phyloP scores from a whole-genome alignment of 1,140 invertebrate genomes.

The Cotesia chilonis region DNA sequence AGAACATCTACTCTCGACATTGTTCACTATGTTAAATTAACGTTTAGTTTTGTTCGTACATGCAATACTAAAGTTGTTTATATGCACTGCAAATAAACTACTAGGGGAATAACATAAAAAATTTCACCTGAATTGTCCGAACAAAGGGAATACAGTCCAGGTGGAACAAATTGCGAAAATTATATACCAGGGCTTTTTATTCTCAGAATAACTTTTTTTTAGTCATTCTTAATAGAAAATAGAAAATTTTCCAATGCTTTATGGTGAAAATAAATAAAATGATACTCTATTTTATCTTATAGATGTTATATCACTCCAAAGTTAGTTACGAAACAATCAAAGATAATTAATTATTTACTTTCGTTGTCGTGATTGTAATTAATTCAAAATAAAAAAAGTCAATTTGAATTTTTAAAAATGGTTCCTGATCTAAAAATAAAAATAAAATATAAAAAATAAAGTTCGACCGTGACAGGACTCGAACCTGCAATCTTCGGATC shows the following conservation, averaged over 20 bases:
- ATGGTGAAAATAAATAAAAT: no score
- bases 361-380: no score
- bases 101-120: not conserved
- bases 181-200: slow-evolving; percentile 20
- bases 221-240: not conserved
- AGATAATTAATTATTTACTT: no score
- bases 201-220: slow-evolving; percentile 2
- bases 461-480: slow-evolving; percentile 85
- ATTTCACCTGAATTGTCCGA: slow-evolving; percentile 1
- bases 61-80: slow-evolving; percentile 19
- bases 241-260: not conserved
- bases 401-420: no score
- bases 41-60: not conserved
- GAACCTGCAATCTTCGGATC: slow-evolving; percentile 92
- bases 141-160: slow-evolving; percentile 11
- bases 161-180: slow-evolving; percentile 25
- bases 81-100: slow-evolving; percentile 5
- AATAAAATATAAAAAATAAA: slow-evolving; percentile 44
- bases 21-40: not conserved
- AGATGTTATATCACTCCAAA: no score
- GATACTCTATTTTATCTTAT: no score
- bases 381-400: no score
- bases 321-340: no score
- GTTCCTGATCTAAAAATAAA: slow-evolving; percentile 1
- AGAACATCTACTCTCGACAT: not conserved